Evolutionary conservation across 2,888 invertebrate genomes (phyloP).

Genomic region (Calameuta pallipes): DNA sequence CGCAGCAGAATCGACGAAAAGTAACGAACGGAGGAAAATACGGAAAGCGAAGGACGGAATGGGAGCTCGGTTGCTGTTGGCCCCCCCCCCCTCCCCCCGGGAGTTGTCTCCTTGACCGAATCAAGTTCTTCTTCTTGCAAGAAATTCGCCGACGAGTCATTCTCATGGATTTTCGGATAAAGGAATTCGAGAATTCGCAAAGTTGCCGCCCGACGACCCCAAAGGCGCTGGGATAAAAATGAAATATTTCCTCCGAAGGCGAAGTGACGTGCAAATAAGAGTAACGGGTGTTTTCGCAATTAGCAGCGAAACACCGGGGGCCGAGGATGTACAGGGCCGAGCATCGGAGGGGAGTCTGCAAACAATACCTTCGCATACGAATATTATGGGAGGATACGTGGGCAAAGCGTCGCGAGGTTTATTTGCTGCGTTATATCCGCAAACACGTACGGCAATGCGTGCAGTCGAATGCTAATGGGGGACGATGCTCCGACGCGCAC

Average conservation of each 20-base stretch:
- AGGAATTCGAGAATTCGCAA: background rate
- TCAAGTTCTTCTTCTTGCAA: too few species aligned
- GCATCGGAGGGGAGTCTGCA: background rate
- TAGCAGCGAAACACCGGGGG: slow-evolving; percentile 29
- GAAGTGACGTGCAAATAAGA: slow-evolving; percentile 36
- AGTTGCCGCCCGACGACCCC: background rate
- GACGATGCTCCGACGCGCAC: background rate
- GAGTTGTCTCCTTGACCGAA: too few species aligned
- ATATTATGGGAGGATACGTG: slow-evolving; percentile 39
- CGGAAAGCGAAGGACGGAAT: too few species aligned
- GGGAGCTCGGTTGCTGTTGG: background rate
- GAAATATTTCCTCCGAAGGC: background rate
- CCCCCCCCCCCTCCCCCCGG: background rate
- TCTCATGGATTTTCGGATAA: too few species aligned
- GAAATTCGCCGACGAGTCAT: too few species aligned
- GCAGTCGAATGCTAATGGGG: slow-evolving; percentile 48
- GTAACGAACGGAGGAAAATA: too few species aligned
- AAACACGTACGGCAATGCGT: slow-evolving; percentile 52
- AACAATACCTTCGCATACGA: background rate
- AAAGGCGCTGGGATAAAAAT: background rate
- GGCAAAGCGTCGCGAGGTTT: slow-evolving; percentile 37
- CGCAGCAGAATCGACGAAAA: too few species aligned
- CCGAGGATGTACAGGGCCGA: background rate
- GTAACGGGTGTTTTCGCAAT: slow-evolving; percentile 42
- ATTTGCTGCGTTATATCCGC: slow-evolving; percentile 54